These are phyloP conservation scores for Theocolax elegans DNA, from an alignment of 1,140 invertebrate species.

Conservation along the genomic window DNA sequence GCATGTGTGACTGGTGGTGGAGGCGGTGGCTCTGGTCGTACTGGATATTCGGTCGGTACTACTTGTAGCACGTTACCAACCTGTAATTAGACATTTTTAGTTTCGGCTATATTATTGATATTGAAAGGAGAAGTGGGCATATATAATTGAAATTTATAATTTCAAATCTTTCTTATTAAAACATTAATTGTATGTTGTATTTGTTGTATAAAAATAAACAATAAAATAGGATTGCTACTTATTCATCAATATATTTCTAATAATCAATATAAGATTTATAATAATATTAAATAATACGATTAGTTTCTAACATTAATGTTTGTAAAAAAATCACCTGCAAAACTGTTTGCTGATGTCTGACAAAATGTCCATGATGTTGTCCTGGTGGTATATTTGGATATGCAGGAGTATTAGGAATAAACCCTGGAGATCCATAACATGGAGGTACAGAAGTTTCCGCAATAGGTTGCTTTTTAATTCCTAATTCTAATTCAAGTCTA, in stretches of 20 bases:
- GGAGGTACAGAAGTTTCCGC: slow-evolving; percentile 31
- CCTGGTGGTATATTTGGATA: slow-evolving; percentile 48
- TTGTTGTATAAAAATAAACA: no score
- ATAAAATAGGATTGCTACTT: no score
- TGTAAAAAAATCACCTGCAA: slow-evolving; percentile 52
- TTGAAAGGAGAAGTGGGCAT: no score
- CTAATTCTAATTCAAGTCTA: slow-evolving; percentile 63
- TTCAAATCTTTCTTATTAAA: no score
- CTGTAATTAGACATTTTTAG: slow-evolving; percentile 51
- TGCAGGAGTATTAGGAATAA: slow-evolving; percentile 39
- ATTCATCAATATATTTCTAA: no score
- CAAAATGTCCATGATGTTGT: slow-evolving; percentile 49
- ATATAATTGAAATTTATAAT: no score
- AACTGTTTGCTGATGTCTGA: slow-evolving; percentile 56
- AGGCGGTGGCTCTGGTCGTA: slow-evolving; percentile 28
- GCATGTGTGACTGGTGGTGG: slow-evolving; percentile 33
- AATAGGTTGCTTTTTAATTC: slow-evolving; percentile 59
- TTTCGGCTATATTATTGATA: no score
- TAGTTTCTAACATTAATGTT: no score
- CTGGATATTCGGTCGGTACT: slow-evolving; percentile 58
- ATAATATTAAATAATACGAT: no score
- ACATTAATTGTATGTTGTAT: no score
- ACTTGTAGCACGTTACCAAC: slow-evolving; percentile 73
- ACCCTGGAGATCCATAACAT: slow-evolving; percentile 44
- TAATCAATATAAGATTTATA: no score